phyloP scores from a whole-genome alignment of 2,797 vertebrate genomes.

The Hydrocynus forskahlii region DNA sequence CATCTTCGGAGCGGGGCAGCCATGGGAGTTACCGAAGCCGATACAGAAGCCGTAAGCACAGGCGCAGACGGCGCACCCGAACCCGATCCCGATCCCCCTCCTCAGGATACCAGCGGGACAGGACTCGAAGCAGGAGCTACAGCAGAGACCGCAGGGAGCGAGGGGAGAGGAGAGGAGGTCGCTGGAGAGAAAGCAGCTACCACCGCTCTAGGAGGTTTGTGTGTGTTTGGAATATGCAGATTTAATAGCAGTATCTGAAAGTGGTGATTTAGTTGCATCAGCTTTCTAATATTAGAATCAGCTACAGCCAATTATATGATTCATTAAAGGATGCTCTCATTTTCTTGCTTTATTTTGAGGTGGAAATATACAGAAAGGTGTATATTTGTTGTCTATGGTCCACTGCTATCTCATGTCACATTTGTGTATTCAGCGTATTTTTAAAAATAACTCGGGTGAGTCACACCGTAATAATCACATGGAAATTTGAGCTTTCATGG shows the following conservation, averaged over 20 bases:
- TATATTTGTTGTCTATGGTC: too few species aligned
- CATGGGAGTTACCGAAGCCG: neutral
- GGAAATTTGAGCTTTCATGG: neutral
- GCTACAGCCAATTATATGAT: neutral
- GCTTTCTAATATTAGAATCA: too few species aligned
- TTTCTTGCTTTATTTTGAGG: too few species aligned
- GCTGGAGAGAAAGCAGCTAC: conserved; percentile 1
- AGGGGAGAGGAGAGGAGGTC: neutral
- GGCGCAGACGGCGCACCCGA: neutral
- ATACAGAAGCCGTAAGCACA: neutral
- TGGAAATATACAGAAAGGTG: too few species aligned
- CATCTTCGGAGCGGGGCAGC: conserved; percentile 1
- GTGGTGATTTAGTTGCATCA: too few species aligned
- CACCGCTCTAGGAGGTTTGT: conserved; percentile 3
- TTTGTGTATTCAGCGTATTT: neutral
- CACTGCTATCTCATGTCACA: neutral
- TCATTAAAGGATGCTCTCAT: neutral
- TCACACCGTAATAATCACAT: neutral
- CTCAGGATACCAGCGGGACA: conserved; percentile 2
- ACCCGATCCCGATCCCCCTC: conserved; percentile 1
- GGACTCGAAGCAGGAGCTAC: neutral
- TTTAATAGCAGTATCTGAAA: neutral
- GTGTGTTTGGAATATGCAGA: neutral
- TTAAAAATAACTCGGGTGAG: neutral
- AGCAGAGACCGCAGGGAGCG: conserved; percentile 2